Conservation (phyloP, 1,140 invertebrate genomes). For the Formica exsecta region DNA sequence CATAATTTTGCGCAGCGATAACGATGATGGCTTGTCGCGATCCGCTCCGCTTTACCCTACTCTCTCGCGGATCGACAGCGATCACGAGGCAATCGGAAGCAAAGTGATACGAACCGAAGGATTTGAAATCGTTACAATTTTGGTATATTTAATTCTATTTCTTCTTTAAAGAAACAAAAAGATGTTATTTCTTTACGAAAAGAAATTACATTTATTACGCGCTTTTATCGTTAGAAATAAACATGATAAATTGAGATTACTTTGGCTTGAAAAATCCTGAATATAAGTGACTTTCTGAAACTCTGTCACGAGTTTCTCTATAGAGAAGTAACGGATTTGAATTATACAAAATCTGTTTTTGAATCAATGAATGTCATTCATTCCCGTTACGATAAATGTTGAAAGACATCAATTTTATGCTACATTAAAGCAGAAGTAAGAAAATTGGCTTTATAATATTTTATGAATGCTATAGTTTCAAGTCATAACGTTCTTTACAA, state of each 20-base stretch:
- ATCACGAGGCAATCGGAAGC: background rate
- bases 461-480: background rate
- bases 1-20: conserved; percentile 29
- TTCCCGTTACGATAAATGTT: background rate
- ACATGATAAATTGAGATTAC: background rate
- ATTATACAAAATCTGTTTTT: background rate
- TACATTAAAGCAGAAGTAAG: background rate
- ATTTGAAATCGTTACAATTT: background rate
- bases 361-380: background rate
- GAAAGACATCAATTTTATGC: background rate
- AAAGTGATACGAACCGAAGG: background rate
- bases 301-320: background rate
- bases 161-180: background rate
- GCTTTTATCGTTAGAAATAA: background rate
- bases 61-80: background rate
- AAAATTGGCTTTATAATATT: background rate
- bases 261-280: background rate
- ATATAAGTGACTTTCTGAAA: background rate
- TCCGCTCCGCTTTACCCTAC: background rate
- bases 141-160: background rate
- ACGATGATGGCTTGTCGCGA: background rate
- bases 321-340: background rate
- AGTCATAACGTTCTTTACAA: background rate
- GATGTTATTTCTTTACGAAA: background rate
- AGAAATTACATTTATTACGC: background rate